Conservation (phyloP, 2,888 invertebrate genomes). For the Eupelmus urozonus region DNA sequence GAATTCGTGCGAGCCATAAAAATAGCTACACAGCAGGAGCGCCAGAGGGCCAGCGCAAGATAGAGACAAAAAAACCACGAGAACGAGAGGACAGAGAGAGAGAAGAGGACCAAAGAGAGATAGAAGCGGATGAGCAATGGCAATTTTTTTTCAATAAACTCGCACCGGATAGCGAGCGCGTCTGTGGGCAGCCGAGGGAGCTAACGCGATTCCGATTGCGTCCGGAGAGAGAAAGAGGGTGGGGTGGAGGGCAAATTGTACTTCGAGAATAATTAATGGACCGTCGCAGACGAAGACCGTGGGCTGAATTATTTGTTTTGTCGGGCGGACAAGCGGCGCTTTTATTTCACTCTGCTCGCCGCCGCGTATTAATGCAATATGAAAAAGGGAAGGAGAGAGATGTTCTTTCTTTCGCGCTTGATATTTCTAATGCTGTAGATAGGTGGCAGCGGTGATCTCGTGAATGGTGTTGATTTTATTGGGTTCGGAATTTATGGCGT, state of each 20-base stretch:
- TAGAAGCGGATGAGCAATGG: conserved; percentile 44
- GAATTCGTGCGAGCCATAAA: not conserved
- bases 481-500: not conserved
- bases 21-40: not conserved
- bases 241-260: conserved; percentile 40
- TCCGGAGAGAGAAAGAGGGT: too few species aligned
- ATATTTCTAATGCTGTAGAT: not conserved
- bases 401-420: not conserved
- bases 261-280: conserved; percentile 54
- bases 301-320: conserved; percentile 33
- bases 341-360: not conserved
- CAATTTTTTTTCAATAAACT: conserved; percentile 51
- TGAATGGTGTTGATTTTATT: not conserved
- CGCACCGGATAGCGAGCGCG: too few species aligned
- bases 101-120: conserved; percentile 9
- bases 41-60: not conserved
- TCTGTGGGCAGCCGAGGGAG: too few species aligned
- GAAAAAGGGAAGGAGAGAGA: not conserved
- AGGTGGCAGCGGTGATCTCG: not conserved
- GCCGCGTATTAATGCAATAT: not conserved
- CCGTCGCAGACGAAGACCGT: conserved; percentile 10
- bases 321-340: not conserved
- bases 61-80: not conserved
- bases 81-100: not conserved
- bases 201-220: conserved; percentile 52